Percentiles rank a stretch among this genome's conserved stretches.
phyloP scores from a whole-genome alignment of 2,113 vertebrate genomes.

The Pyrgilauda ruficollis region DNA sequence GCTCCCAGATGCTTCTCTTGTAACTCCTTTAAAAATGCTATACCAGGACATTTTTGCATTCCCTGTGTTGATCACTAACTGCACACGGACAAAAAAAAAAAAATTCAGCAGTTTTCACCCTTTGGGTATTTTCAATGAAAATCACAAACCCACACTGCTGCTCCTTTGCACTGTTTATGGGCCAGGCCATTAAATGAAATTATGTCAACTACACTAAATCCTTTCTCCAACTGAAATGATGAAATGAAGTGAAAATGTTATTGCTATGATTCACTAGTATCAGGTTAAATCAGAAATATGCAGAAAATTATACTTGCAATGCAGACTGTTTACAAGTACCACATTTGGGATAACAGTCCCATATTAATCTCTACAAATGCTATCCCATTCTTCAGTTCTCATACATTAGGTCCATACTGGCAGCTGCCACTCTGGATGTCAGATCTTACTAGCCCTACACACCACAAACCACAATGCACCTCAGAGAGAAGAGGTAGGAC shows the following conservation, averaged over 20 bases:
- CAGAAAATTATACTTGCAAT: neutral
- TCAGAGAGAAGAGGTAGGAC: neutral
- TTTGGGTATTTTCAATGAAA: conserved; percentile 8
- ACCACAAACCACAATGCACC: accelerated
- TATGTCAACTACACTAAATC: neutral
- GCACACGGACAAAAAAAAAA: neutral
- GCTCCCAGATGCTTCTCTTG: conserved; percentile 75
- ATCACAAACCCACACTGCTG: neutral
- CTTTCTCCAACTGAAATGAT: neutral
- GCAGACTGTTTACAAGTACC: neutral
- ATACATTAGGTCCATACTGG: neutral
- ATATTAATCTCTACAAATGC: neutral
- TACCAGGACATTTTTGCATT: conserved; percentile 59
- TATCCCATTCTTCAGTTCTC: neutral
- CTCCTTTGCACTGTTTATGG: neutral
- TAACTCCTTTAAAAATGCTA: conserved; percentile 59
- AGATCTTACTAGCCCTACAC: neutral
- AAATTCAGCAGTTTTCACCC: neutral
- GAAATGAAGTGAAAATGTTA: neutral
- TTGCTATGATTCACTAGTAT: neutral
- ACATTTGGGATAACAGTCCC: neutral
- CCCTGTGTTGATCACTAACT: conserved; percentile 50
- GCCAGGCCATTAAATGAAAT: neutral
- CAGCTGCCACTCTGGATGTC: neutral
- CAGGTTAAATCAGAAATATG: neutral